These are phyloP conservation scores for Frankliniella intonsa DNA, from an alignment of 2,888 invertebrate species.

Conservation along the genomic window DNA sequence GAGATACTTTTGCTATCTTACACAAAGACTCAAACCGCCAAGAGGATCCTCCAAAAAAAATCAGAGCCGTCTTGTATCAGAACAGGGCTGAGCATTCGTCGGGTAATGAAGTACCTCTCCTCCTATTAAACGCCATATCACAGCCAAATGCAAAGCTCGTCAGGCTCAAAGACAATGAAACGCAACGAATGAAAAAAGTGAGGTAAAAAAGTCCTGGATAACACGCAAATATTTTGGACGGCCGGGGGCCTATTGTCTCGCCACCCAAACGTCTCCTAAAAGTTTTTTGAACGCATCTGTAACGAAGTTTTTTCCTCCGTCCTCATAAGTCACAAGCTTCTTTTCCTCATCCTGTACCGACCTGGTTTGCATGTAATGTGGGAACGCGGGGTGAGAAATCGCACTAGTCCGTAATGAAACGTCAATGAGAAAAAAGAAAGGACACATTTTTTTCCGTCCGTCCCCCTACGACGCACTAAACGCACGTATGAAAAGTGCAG, in stretches of 20 bases:
- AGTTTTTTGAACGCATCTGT: conserved; percentile 11
- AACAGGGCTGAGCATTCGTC: neutral
- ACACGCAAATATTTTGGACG: conserved; percentile 25
- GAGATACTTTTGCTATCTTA: conserved; percentile 5
- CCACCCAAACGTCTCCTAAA: neutral
- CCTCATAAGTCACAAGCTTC: neutral
- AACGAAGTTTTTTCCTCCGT: neutral
- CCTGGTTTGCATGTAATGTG: conserved; percentile 22
- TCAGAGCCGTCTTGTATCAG: too few species aligned
- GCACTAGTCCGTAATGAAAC: conserved; percentile 8
- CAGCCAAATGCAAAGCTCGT: conserved; percentile 15
- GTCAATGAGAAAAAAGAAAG: neutral
- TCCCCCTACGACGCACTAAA: neutral
- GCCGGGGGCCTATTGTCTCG: neutral
- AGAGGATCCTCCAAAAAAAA: neutral
- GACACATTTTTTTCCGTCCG: neutral
- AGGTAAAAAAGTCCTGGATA: neutral
- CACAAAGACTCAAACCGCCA: conserved; percentile 16
- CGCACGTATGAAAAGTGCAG: conserved; percentile 16
- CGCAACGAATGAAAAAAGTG: neutral
- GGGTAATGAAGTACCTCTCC: conserved; percentile 18
- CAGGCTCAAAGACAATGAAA: neutral
- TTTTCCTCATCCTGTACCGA: neutral
- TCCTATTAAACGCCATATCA: conserved; percentile 21
- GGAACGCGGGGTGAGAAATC: conserved; percentile 6